Evolutionary conservation across 2,888 invertebrate genomes (phyloP), one percentile per base, ranked within the genome.

Genomic region (Creontiades dilutus): DNA sequence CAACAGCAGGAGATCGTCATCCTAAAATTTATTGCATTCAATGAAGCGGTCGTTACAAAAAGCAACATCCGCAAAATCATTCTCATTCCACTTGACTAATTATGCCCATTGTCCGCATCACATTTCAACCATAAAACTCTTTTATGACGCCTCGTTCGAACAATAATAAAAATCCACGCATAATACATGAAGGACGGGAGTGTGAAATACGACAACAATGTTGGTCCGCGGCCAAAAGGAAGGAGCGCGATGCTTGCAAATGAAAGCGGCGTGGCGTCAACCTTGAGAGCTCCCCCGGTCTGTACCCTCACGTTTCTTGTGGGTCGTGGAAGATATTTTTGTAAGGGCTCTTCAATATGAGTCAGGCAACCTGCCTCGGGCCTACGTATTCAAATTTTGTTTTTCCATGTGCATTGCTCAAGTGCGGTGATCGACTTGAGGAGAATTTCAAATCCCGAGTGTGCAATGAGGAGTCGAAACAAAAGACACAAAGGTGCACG

Each of bases 171-270:
- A 57, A 16, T 57, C 3, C 57, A 57, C 57, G 57, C 57, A 57
- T 57, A 57, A 57, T 57, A 57, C 57, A 57, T 57, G 57, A 57
- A 57, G 57, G 57, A 16, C 57, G 57, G 57, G 57, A 57, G 57
- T 57, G 57, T 57, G 57, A 57, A 57, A 57, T 57, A 57, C 57
- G 57, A 57, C 57, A 57, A 57, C 57, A 57, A 57, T 57, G 57
- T 57, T 57, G 57, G 57, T 57, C 57, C 57, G 57, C 57, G 57
- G 57, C 57, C 57, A 57, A 57, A 57, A 57, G 57, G 57, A 57
- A 57, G 57, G 57, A 57, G 57, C 57, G 57, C 16, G 57, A 57
- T 57, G 57, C 57, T 57, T 57, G 57, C 57, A 57, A 57, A 57
- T 57, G 57, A 57, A 57, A 57, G 57, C 57, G n/a, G 57, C 57